phyloP scores from a whole-genome alignment of 2,888 invertebrate species.

The Caenorhabditis doughertyi region DNA sequence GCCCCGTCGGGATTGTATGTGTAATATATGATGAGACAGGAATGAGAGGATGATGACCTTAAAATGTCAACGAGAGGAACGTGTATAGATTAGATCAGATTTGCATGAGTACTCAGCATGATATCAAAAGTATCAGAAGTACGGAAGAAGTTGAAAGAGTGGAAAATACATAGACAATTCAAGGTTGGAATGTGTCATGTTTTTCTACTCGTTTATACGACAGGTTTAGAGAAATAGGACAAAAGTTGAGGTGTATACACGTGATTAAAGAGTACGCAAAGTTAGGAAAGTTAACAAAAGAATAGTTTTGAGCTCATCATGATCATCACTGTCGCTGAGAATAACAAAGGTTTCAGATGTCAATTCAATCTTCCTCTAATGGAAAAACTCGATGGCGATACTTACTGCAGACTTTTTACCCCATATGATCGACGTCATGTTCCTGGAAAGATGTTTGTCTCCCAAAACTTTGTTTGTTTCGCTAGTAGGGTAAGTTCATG shows the following conservation, averaged over 20 bases:
- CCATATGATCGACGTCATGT: constrained; percentile 94
- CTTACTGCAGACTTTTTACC: constrained; percentile 94
- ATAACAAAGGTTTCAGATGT: constrained; percentile 77
- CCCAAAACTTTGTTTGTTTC: constrained; percentile 96
- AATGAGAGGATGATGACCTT: constrained; percentile 46
- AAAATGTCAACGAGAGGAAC: constrained; percentile 39
- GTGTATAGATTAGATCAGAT: constrained; percentile 53
- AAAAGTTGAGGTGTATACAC: background rate
- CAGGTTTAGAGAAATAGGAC: constrained; percentile 3
- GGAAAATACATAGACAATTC: constrained; percentile 12
- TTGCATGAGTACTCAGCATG: constrained; percentile 48
- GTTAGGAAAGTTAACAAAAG: background rate
- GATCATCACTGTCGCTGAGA: too few species aligned
- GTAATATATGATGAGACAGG: constrained; percentile 46
- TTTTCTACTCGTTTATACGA: background rate
- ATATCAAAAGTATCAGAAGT: constrained; percentile 14
- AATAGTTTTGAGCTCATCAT: background rate
- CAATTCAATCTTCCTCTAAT: constrained; percentile 88
- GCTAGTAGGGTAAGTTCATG: constrained; percentile 89
- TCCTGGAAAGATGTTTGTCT: constrained; percentile 92
- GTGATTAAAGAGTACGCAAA: background rate
- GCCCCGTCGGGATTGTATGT: constrained; percentile 39
- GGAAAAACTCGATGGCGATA: constrained; percentile 95
- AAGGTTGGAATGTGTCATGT: constrained; percentile 4
- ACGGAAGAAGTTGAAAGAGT: constrained; percentile 21